A percentile compares a stretch with the other conserved stretches of the same genome.
Conservation (phyloP, 2,888 invertebrate species). For the Patella depressa region DNA sequence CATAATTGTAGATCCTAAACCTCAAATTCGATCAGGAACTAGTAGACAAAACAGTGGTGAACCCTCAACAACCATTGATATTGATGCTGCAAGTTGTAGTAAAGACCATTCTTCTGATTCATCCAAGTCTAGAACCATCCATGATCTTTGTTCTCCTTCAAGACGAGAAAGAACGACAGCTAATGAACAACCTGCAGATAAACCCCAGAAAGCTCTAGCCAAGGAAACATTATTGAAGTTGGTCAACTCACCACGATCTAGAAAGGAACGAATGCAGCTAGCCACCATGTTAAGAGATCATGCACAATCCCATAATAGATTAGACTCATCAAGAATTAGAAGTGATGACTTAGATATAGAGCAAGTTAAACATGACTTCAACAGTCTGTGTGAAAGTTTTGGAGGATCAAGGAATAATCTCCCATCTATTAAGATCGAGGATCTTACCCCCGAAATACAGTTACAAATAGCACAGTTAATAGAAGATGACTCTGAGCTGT, state of each 20-base stretch:
- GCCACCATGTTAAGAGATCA: constrained; percentile 53
- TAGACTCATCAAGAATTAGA: constrained; percentile 49
- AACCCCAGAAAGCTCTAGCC: constrained; percentile 16
- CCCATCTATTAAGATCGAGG: constrained; percentile 45
- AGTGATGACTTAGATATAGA: constrained; percentile 29
- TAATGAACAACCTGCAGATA: not conserved
- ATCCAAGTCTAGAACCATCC: not conserved
- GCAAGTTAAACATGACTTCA: constrained; percentile 26
- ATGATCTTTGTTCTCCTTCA: not conserved
- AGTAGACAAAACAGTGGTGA: constrained; percentile 15
- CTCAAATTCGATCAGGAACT: constrained; percentile 20
- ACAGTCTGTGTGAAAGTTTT: constrained; percentile 24
- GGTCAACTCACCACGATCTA: constrained; percentile 61
- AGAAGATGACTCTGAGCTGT: constrained; percentile 41
- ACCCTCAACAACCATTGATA: not conserved
- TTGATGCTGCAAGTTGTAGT: not conserved
- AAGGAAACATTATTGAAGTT: constrained; percentile 53
- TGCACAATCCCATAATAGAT: constrained; percentile 43
- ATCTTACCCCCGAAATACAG: constrained; percentile 50
- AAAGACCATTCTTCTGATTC: not conserved
- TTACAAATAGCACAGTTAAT: constrained; percentile 57
- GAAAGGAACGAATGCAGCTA: constrained; percentile 52
- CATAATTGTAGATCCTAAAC: constrained; percentile 28
- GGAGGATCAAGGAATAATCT: constrained; percentile 20
- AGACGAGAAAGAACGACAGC: not conserved